Conservation (phyloP, 2,113 vertebrate species). For the Saguinus midas region DNA sequence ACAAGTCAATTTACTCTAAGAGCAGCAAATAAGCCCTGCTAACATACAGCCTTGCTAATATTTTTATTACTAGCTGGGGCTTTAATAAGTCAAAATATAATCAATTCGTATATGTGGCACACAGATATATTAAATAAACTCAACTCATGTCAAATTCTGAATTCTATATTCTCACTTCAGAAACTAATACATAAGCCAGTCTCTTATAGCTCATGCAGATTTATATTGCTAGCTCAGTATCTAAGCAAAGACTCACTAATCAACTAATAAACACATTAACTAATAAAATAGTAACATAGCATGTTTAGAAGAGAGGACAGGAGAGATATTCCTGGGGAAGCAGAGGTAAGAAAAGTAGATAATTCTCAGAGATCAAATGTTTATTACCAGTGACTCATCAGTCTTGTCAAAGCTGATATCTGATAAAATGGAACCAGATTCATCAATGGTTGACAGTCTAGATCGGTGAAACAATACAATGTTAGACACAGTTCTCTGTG, state of each 20-base stretch:
- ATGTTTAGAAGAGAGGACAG: background rate
- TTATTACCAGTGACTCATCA: conserved; percentile 94
- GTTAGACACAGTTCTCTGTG: conserved; percentile 54
- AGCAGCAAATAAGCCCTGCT: conserved; percentile 38
- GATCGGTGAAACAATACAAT: conserved; percentile 56
- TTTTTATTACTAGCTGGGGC: background rate
- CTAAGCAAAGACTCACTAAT: background rate
- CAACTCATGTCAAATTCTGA: conserved; percentile 54
- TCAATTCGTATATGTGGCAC: conserved; percentile 27
- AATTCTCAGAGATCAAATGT: conserved; percentile 52
- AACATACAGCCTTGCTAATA: background rate
- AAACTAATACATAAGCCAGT: conserved; percentile 33
- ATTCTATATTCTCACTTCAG: conserved; percentile 42
- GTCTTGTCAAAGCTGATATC: conserved; percentile 99
- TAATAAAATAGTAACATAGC: conserved; percentile 49
- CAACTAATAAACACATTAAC: conserved; percentile 20
- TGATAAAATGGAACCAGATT: conserved; percentile 96
- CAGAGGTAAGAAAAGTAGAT: conserved; percentile 28
- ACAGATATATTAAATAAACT: conserved; percentile 46
- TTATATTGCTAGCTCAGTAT: conserved; percentile 42
- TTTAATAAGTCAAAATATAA: conserved; percentile 55
- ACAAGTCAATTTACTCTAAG: background rate
- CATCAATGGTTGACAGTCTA: conserved; percentile 95
- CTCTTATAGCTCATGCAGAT: background rate
- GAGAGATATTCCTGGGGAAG: background rate